Evolutionary conservation across 2,113 vertebrate species (phyloP).

Genomic region (Felis catus): DNA sequence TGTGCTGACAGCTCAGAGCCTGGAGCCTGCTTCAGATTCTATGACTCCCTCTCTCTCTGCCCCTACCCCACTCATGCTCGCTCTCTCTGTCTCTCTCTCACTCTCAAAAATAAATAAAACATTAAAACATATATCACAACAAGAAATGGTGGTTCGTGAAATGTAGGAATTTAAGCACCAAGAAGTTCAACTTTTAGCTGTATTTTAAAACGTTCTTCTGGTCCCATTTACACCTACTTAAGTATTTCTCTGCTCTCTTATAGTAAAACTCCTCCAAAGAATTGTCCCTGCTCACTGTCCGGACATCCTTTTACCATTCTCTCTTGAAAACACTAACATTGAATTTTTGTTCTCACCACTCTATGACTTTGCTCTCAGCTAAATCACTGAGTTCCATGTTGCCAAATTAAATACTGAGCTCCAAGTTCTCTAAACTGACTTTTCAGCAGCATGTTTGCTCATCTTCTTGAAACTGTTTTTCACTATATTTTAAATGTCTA

Average conservation of each 20-base stretch:
- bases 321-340: not conserved
- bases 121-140: not conserved
- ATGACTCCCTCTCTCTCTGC: no score
- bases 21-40: no score
- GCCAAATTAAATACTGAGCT: not conserved
- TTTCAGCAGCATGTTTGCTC: not conserved
- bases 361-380: not conserved
- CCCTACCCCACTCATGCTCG: no score
- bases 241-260: not conserved
- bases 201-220: not conserved
- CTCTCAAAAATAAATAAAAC: no score
- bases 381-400: not conserved
- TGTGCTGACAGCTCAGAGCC: no score
- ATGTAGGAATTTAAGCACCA: not conserved
- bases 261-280: not conserved
- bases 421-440: not conserved
- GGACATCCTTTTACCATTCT: not conserved
- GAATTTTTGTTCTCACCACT: not conserved
- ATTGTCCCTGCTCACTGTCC: not conserved
- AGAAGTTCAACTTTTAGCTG: not conserved
- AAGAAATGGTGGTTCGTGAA: not conserved
- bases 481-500: constrained; percentile 3
- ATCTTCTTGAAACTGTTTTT: not conserved
- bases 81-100: no score
- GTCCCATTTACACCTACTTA: not conserved